phyloP scores from a whole-genome alignment of 2,113 vertebrate species.

The Empidonax alnorum region DNA sequence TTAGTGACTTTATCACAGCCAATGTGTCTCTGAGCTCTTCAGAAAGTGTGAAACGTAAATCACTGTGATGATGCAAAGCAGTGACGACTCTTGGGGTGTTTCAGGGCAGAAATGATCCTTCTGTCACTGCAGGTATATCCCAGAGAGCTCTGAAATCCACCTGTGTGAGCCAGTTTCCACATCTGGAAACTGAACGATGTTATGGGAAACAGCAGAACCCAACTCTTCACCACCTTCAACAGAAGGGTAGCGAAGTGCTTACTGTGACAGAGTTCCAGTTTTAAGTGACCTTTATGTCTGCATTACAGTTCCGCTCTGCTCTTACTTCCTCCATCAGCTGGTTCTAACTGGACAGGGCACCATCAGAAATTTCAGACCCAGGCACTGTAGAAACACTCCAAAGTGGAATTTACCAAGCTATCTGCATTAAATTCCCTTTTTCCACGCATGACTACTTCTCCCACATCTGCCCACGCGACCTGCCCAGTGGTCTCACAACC shows the following conservation, averaged over 20 bases:
- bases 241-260: background rate
- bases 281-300: fast-evolving
- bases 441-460: background rate
- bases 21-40: background rate
- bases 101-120: background rate
- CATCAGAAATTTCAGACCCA: background rate
- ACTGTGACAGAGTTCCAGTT: background rate
- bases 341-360: background rate
- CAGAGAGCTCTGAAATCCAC: background rate
- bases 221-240: background rate
- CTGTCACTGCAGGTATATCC: background rate
- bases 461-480: background rate
- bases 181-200: fast-evolving
- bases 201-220: background rate
- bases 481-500: background rate
- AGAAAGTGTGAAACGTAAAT: background rate
- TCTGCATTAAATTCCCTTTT: background rate
- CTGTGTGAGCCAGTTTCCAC: background rate
- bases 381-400: fast-evolving
- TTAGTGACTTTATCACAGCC: background rate
- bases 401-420: background rate
- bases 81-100: fast-evolving
- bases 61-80: background rate
- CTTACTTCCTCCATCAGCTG: background rate
- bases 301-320: background rate